Base-by-base conservation (phyloP, 1,140 invertebrate genomes). In the Campoletis sonorensis region DNA sequence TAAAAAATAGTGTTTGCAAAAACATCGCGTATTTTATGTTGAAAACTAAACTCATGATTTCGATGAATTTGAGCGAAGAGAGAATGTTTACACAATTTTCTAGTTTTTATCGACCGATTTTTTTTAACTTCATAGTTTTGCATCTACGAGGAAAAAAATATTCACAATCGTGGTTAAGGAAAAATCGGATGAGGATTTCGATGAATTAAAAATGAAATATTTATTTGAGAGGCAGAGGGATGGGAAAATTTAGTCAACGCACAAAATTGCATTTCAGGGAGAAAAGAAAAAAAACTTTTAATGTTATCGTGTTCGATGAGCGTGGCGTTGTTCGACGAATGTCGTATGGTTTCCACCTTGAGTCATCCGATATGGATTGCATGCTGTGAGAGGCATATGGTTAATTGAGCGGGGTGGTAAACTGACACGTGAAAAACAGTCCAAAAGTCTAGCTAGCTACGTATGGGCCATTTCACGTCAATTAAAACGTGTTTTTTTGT, bases 321-420 rank as follows among this genome's bases (percentile, higher is more conserved):
- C 30, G 30, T 33, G 16, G 10, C 67, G 67, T 30, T 67, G 64
- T n/a, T 26, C 23, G 23, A 67, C 37, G 37, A 71, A 40, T 76
- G 49, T 77, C 54, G 75, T 77, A 61, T 27, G 75, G 75, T 54
- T 77, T 77, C 67, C 67, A 30, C 75, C 75, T 77, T 77, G 75
- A 77, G 75, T 77, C 75, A 77, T 77, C 75, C 54, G 75, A 77
- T 77, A 77, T 40, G 51, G 30, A 77, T 77, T 77, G 75, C 75
- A 77, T 77, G 75, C 54, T 61, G 33, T 21, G 40, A 49, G 51
- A 61, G 30, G 54, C 75, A 77, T 77, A 77, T 77, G 75, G 75
- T 77, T 77, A 77, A 77, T 77, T 77, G 75, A 77, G 75, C 51
- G 54, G 75, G 75, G 51, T 77, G 26, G 75, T 77, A 77, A 77